Evolutionary conservation across 2,888 invertebrate genomes (phyloP).

Genomic region (Chalcosyrphus nemorum): DNA sequence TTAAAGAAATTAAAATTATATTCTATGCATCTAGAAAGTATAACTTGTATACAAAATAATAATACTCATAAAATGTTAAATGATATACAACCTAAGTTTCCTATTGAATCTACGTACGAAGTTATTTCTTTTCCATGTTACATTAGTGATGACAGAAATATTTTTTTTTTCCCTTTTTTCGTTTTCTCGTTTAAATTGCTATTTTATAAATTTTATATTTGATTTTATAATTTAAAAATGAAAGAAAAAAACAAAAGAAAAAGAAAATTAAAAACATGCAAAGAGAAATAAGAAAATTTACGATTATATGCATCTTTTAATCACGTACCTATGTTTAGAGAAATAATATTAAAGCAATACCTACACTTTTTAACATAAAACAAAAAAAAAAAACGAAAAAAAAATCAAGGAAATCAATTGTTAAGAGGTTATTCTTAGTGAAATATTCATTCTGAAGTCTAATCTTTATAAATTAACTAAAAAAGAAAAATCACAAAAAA

Average conservation of each 20-base stretch:
- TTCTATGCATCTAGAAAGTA: constrained; percentile 65
- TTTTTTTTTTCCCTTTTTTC: constrained; percentile 21
- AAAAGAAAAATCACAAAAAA: constrained; percentile 21
- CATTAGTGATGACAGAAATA: constrained; percentile 44
- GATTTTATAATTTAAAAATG: constrained; percentile 39
- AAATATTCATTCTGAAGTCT: constrained; percentile 62
- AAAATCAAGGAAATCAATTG: constrained; percentile 38
- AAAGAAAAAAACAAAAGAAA: constrained; percentile 30
- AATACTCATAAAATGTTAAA: constrained; percentile 71
- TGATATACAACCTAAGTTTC: constrained; percentile 72
- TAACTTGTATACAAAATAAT: constrained; percentile 69
- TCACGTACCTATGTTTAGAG: constrained; percentile 70
- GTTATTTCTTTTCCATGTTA: constrained; percentile 59
- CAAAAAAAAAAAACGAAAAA: background rate
- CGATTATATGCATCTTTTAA: constrained; percentile 62
- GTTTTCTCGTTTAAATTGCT: constrained; percentile 50
- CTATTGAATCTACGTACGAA: constrained; percentile 66
- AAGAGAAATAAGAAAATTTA: constrained; percentile 28
- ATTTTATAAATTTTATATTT: constrained; percentile 40
- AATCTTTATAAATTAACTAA: constrained; percentile 52
- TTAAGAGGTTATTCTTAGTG: constrained; percentile 58
- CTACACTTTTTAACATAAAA: constrained; percentile 65
- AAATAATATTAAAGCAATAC: constrained; percentile 74
- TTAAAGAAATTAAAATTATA: constrained; percentile 52
- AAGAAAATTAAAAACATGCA: no score